Evolutionary conservation across 2,888 invertebrate genomes (phyloP), one percentile per base, ranked within the genome.

Genomic region (Nasonovia ribisnigri): DNA sequence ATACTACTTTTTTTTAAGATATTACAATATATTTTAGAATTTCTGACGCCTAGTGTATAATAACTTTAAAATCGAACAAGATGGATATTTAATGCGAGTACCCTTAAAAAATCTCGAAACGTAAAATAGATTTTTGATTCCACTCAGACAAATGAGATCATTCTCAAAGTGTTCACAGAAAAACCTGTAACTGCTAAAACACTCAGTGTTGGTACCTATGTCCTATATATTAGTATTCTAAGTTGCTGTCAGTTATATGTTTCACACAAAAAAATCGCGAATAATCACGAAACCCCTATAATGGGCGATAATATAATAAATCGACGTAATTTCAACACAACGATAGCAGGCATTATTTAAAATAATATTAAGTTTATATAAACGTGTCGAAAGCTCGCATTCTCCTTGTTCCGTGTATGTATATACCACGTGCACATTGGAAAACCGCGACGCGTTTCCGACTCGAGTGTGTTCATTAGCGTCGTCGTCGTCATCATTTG

Each of bases 401-500:
- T 84, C 24, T 43, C 43, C 26, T 26, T 77, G 36, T 36, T 77
- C 29, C 43, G 26, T 29, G 43, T 16, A 43, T 20, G 3, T 48
- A 48, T 54, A 43, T 42, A 84, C 84, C 10, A 77, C 77, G 36
- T 16, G 77, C 77, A 2, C 77, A 36, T 36, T 77, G 77, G 77
- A 20, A 77, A 77, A 77, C 77, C 20, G 6, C 77, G 11, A 6
- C 26, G 84, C 26, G 26, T 84, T 43, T 84, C 43, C 84, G 20
- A 84, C 20, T 77, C 77, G 8, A 77, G 36, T 77, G 77, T 77
- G 29, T 84, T 84, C 84, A 84, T 84, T 84, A 84, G 84, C 87
- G 43, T 46, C 51, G 43, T 46, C 48, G n/a, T 36, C n/a, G 48
- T 88, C 36, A 42, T 54, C 51, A 42, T 84, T 48, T 42, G 46